Conservation (phyloP, 2,113 vertebrate species). For the Laticauda laticaudata region DNA sequence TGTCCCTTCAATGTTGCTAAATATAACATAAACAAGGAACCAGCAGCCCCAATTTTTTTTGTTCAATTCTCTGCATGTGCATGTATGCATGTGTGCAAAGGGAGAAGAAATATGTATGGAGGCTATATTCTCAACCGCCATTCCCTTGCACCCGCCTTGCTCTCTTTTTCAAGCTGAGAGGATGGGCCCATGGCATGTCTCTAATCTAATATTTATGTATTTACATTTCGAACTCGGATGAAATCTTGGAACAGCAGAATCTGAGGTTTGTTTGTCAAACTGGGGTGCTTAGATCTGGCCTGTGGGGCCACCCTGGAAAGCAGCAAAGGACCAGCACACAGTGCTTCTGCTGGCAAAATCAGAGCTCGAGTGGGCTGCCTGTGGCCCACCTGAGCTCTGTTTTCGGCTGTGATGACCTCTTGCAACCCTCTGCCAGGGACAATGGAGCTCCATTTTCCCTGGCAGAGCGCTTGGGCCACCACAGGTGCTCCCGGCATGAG, state of each 20-base stretch:
- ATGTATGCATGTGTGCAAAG: background rate
- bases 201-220: conserved; percentile 3
- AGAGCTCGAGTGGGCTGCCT: too few relatives aligned
- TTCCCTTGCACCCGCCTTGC: background rate
- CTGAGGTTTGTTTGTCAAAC: background rate
- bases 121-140: background rate
- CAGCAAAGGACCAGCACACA: too few relatives aligned
- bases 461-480: too few relatives aligned
- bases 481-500: too few relatives aligned
- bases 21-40: background rate
- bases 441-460: too few relatives aligned
- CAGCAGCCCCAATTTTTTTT: background rate
- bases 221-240: background rate
- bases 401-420: too few relatives aligned
- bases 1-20: background rate
- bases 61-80: background rate
- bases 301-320: too few relatives aligned
- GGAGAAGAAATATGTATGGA: too few relatives aligned
- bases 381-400: too few relatives aligned
- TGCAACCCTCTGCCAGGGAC: too few relatives aligned
- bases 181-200: background rate
- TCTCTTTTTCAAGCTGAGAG: background rate
- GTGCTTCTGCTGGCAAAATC: too few relatives aligned
- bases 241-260: background rate
- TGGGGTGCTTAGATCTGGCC: too few relatives aligned